Conservation (phyloP, 2,888 invertebrate species). For the Crepidodera aurea region DNA sequence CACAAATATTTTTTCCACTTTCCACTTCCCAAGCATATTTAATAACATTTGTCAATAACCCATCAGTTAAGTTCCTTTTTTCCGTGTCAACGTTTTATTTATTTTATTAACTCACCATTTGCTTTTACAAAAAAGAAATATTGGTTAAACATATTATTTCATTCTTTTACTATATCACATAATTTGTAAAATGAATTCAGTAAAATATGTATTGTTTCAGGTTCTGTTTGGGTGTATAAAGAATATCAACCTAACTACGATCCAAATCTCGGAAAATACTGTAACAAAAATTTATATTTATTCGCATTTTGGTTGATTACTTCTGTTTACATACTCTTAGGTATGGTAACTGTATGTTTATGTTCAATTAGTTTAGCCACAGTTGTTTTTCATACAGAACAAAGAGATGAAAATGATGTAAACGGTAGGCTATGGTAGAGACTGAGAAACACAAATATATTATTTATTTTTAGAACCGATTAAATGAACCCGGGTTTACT, state of each 20-base stretch:
- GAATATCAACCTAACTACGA: slow-evolving; percentile 70
- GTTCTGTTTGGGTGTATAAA: slow-evolving; percentile 74
- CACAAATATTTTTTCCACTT: too few relatives aligned
- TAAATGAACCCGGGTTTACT: not conserved
- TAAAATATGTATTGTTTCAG: slow-evolving; percentile 26
- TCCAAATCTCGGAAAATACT: slow-evolving; percentile 64
- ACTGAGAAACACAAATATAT: slow-evolving; percentile 3
- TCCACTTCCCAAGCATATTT: too few relatives aligned
- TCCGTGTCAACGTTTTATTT: too few relatives aligned
- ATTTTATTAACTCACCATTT: too few relatives aligned
- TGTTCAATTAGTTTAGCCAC: slow-evolving; percentile 67
- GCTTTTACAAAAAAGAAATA: too few relatives aligned
- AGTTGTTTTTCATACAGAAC: slow-evolving; percentile 52
- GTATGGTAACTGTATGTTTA: slow-evolving; percentile 64
- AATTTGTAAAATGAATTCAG: not conserved
- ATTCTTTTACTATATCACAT: too few relatives aligned
- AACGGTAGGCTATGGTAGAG: slow-evolving; percentile 39
- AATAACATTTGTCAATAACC: too few relatives aligned
- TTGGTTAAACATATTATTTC: too few relatives aligned
- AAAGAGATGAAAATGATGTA: slow-evolving; percentile 42
- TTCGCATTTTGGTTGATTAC: slow-evolving; percentile 77
- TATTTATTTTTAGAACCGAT: not conserved
- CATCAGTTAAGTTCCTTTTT: too few relatives aligned
- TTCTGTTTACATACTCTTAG: slow-evolving; percentile 68
- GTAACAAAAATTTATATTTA: slow-evolving; percentile 72